Conservation (phyloP, 2,888 invertebrate species). For the Campopleginae sp. region DNA sequence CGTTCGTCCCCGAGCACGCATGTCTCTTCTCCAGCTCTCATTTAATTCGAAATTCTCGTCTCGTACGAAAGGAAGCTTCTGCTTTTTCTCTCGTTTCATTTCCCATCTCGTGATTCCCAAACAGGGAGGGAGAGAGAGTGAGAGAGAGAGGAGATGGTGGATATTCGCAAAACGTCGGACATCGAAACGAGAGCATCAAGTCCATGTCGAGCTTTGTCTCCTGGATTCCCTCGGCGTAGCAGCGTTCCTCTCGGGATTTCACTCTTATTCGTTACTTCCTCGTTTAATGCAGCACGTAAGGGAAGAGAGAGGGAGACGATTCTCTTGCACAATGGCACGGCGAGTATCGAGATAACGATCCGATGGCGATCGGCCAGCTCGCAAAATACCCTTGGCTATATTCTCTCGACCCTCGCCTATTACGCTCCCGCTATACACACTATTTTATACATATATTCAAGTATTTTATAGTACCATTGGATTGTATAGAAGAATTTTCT, state of each 20-base stretch:
- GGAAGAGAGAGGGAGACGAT: conserved; percentile 32
- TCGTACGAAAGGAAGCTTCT: conserved; percentile 55
- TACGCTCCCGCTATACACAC: conserved; percentile 32
- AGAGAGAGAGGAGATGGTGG: neutral
- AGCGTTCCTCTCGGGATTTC: conserved; percentile 50
- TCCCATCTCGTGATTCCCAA: conserved; percentile 13
- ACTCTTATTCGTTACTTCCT: conserved; percentile 48
- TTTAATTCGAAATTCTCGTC: conserved; percentile 63
- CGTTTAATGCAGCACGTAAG: conserved; percentile 47
- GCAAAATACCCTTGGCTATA: conserved; percentile 61
- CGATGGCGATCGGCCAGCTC: conserved; percentile 69
- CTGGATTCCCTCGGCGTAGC: conserved; percentile 26
- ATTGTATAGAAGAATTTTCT: conserved; percentile 53
- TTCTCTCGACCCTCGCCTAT: conserved; percentile 48
- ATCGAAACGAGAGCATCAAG: conserved; percentile 56
- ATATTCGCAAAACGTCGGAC: conserved; percentile 54
- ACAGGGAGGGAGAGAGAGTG: neutral
- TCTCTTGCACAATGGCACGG: conserved; percentile 66
- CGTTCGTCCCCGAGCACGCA: conserved; percentile 5
- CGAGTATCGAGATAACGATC: conserved; percentile 70
- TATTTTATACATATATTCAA: conserved; percentile 30
- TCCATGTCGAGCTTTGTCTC: conserved; percentile 38
- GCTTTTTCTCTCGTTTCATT: conserved; percentile 37
- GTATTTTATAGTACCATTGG: conserved; percentile 33
- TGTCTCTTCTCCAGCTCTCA: conserved; percentile 39